Evolutionary conservation across 2,797 vertebrate genomes (phyloP).

Genomic region (Pterois miles): DNA sequence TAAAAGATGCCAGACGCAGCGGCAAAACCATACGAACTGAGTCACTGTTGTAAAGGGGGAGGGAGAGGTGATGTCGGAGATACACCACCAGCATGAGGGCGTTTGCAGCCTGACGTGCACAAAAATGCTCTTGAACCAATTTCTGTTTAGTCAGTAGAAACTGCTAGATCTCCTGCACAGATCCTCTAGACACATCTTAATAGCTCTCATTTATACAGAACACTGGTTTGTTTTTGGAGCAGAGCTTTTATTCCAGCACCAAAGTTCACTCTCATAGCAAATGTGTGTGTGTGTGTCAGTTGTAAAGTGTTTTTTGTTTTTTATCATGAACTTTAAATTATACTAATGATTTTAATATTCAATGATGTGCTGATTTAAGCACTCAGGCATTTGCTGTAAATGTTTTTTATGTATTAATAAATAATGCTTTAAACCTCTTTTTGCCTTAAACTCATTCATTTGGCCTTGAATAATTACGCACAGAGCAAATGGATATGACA

Average conservation of each 20-base stretch:
- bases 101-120: slow-evolving; percentile 2
- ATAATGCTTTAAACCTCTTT: slow-evolving; percentile 68
- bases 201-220: slow-evolving; percentile 5
- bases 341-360: slow-evolving; percentile 63
- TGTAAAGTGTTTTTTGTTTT: slow-evolving; percentile 26
- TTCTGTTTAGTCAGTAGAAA: slow-evolving; percentile 21
- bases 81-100: slow-evolving; percentile 53
- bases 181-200: background rate
- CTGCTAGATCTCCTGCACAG: background rate
- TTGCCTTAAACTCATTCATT: background rate
- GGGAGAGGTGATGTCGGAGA: background rate
- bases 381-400: slow-evolving; percentile 63
- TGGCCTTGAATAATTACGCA: slow-evolving; percentile 7
- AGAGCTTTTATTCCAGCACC: slow-evolving; percentile 14
- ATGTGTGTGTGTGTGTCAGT: background rate
- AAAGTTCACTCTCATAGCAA: slow-evolving; percentile 25
- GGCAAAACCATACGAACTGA: slow-evolving; percentile 84
- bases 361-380: slow-evolving; percentile 56
- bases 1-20: slow-evolving; percentile 66
- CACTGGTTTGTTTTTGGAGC: background rate
- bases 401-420: slow-evolving; percentile 79
- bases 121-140: slow-evolving; percentile 18
- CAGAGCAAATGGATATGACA: background rate
- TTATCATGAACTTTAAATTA: slow-evolving; percentile 43
- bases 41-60: slow-evolving; percentile 82